Percentiles rank a stretch among this genome's conserved stretches.
Conservation (phyloP, 2,113 vertebrate species). For the Nerophis ophidion region DNA sequence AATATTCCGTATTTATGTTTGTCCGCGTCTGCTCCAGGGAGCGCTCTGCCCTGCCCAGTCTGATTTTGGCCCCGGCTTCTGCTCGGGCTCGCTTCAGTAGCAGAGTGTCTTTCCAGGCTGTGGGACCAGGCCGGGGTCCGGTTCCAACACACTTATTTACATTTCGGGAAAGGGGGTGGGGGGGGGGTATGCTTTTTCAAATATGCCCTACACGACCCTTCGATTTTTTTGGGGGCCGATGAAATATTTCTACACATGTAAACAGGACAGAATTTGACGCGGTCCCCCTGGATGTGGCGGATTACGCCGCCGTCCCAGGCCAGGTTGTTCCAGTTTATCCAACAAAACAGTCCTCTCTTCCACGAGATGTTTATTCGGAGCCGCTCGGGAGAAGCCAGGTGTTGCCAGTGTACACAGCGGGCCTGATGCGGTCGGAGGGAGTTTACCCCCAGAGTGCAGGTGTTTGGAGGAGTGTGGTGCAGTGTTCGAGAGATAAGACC, state of each 20-base stretch:
- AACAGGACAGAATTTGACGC: conserved; percentile 64
- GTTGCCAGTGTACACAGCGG: conserved; percentile 64
- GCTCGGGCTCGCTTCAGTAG: conserved; percentile 49
- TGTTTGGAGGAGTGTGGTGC: conserved; percentile 53
- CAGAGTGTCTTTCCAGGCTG: conserved; percentile 59
- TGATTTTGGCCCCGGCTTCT: conserved; percentile 32
- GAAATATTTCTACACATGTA: conserved; percentile 61
- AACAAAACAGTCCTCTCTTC: conserved; percentile 68
- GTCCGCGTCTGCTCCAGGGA: conserved; percentile 48
- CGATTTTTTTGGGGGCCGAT: conserved; percentile 29
- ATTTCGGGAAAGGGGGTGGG: conserved; percentile 26
- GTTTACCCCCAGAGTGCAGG: conserved; percentile 58
- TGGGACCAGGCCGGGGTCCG: conserved; percentile 38
- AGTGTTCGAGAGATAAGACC: conserved; percentile 48
- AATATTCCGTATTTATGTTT: conserved; percentile 62
- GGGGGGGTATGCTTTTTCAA: conserved; percentile 50
- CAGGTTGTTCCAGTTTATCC: conserved; percentile 63
- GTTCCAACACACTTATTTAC: conserved; percentile 65
- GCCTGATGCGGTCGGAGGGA: conserved; percentile 57
- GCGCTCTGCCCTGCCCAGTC: conserved; percentile 37
- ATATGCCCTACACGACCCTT: conserved; percentile 52
- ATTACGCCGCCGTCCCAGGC: conserved; percentile 59
- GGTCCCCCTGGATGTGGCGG: conserved; percentile 66
- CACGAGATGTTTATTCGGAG: conserved; percentile 63
- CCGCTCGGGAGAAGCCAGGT: conserved; percentile 56